Evolutionary conservation across 1,140 invertebrate genomes (phyloP), one percentile per base, ranked within the genome.

Genomic region (Pogonus chalceus): DNA sequence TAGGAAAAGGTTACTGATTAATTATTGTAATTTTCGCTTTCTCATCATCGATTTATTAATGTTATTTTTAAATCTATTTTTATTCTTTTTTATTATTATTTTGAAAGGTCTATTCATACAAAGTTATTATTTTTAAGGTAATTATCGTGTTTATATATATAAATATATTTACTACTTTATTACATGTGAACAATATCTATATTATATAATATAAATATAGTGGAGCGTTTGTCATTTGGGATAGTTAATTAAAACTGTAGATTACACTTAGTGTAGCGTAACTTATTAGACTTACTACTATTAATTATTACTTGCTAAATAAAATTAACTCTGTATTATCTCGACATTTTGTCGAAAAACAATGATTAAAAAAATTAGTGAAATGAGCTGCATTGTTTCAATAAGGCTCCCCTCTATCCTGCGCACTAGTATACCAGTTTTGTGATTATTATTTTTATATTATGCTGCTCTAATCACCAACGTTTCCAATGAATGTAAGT

Each of bases 221-320:
- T 43, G 37, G 37, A 43, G 37, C 37, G 37, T 43, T 43, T 43
- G 37, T 43, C 37, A 10, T 43, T 43, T 43, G 37, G 37, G 37
- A 43, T 43, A 43, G 37, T 43, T 43, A 43, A 43, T 43, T 43
- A 43, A 43, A 43, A 12, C 9, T 43, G 37, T 43, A 43, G 37
- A 12, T 12, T 43, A 43, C 37, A 43, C 37, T 18, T 43, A 43
- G 37, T 43, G 37, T 43, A 43, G 37, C 37, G 18, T 43, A 43
- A 43, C 37, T 43, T 43, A 43, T 43, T 43, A 43, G 37, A 43
- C 37, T 43, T 31, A 31, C 26, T 31, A 31, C 14, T 31, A 31
- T 31, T 31, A 31, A 31, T 31, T 31, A 31, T 7, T 7, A 31
- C 26, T 31, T 31, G 26, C 26, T 31, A 31, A 64, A 64, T 52